Evolutionary conservation across 2,113 vertebrate genomes (phyloP).

Genomic region (Hemiprocne comata): DNA sequence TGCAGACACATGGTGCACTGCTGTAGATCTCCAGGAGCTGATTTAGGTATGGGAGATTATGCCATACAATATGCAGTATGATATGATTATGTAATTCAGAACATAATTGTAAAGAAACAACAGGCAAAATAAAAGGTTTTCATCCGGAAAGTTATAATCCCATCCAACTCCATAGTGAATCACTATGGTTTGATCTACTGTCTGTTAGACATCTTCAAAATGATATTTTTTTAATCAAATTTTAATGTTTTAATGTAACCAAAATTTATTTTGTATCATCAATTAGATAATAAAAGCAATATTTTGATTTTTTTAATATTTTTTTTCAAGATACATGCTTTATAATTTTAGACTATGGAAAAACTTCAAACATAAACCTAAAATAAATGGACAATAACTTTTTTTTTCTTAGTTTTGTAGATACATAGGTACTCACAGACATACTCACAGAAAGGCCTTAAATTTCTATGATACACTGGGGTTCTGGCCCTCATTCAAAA

Average conservation of each 20-base stretch:
- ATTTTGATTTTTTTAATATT: not conserved
- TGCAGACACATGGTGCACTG: not conserved
- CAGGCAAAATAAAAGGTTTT: not conserved
- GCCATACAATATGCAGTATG: not conserved
- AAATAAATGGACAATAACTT: not conserved
- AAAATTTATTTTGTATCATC: not conserved
- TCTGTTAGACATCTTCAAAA: not conserved
- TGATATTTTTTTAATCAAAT: not conserved
- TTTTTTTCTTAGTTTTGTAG: not conserved
- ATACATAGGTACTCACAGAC: fast-evolving
- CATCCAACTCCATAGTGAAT: not conserved
- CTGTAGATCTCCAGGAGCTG: not conserved
- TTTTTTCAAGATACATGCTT: not conserved
- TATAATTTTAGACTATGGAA: not conserved
- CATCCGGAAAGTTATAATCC: not conserved
- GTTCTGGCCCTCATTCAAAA: not conserved
- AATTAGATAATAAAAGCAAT: not conserved
- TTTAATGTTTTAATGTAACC: not conserved
- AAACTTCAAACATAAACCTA: not conserved
- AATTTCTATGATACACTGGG: not conserved
- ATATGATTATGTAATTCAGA: not conserved
- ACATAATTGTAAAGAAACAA: not conserved
- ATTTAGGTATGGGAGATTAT: not conserved
- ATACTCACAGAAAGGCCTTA: not conserved
- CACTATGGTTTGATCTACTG: not conserved